Conservation (phyloP, 1,140 invertebrate species). For the Octopus sinensis region DNA sequence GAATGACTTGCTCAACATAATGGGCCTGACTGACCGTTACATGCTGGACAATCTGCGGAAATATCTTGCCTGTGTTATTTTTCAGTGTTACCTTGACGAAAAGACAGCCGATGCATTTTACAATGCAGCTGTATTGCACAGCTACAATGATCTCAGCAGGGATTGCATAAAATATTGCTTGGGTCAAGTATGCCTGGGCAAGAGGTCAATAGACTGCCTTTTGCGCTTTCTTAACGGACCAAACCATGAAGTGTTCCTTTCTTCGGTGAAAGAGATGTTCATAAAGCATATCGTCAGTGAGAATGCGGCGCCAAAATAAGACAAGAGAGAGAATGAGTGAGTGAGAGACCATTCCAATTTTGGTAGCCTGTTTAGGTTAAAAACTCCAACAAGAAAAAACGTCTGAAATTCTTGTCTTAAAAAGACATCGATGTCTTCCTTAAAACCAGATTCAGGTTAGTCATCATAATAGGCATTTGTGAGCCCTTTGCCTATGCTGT, state of each 20-base stretch:
- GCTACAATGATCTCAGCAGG: neutral
- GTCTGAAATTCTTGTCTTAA: no score
- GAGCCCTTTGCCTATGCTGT: no score
- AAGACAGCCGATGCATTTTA: neutral
- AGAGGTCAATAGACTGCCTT: neutral
- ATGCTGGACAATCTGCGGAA: constrained; percentile 19
- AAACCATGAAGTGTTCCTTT: neutral
- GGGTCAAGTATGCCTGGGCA: neutral
- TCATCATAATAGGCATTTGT: no score
- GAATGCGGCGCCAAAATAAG: no score
- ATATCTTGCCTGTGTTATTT: constrained; percentile 13
- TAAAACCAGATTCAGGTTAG: no score
- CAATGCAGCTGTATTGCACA: neutral
- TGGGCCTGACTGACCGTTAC: constrained; percentile 23
- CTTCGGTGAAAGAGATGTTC: neutral
- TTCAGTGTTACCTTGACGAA: neutral
- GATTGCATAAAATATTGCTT: neutral
- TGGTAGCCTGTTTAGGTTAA: no score
- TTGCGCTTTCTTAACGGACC: neutral
- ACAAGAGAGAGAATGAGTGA: no score
- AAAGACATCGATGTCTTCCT: no score
- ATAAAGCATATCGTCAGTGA: neutral
- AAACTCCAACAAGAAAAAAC: no score
- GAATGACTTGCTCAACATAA: constrained; percentile 8
- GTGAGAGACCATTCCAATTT: no score